These are phyloP conservation scores for Allygus modestus DNA, from an alignment of 2,888 invertebrate genomes.

Conservation along the genomic window DNA sequence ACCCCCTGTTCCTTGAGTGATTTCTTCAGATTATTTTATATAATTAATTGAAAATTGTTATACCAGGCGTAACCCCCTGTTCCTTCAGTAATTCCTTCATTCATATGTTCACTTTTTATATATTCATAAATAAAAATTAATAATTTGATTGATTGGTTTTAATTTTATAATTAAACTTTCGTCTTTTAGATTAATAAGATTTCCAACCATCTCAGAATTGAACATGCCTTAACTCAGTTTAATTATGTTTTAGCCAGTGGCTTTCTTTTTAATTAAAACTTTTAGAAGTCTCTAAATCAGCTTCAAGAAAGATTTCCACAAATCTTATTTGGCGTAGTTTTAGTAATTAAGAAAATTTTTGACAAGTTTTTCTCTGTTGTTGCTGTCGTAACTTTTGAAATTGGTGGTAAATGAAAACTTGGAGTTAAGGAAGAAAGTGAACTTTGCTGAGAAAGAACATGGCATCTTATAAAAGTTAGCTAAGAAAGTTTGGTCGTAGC, in stretches of 20 bases:
- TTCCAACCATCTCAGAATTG: background rate
- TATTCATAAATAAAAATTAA: too few species aligned
- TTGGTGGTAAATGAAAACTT: slow-evolving; percentile 58
- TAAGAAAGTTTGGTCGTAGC: slow-evolving; percentile 46
- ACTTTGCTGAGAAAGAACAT: slow-evolving; percentile 54
- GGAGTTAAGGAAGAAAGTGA: slow-evolving; percentile 45
- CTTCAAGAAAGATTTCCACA: slow-evolving; percentile 51
- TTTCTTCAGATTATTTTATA: too few species aligned
- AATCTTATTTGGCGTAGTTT: slow-evolving; percentile 54
- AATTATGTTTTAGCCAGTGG: slow-evolving; percentile 30
- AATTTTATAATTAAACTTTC: background rate
- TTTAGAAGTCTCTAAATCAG: slow-evolving; percentile 42
- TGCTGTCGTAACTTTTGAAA: slow-evolving; percentile 60
- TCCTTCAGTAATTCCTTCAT: too few species aligned
- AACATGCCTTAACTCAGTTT: background rate
- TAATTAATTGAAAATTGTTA: too few species aligned
- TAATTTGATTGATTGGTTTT: too few species aligned
- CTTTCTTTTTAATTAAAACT: slow-evolving; percentile 58
- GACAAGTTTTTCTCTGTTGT: slow-evolving; percentile 41
- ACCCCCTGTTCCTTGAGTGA: too few species aligned
- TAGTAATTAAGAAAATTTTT: slow-evolving; percentile 59
- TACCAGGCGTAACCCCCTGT: too few species aligned
- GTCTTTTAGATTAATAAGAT: background rate
- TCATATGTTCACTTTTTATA: too few species aligned
- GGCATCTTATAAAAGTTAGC: slow-evolving; percentile 59